A percentile compares a stretch with the other conserved stretches of the same genome.
Evolutionary conservation across 2,888 invertebrate species (phyloP).

Genomic region (Mimachlamys varia): DNA sequence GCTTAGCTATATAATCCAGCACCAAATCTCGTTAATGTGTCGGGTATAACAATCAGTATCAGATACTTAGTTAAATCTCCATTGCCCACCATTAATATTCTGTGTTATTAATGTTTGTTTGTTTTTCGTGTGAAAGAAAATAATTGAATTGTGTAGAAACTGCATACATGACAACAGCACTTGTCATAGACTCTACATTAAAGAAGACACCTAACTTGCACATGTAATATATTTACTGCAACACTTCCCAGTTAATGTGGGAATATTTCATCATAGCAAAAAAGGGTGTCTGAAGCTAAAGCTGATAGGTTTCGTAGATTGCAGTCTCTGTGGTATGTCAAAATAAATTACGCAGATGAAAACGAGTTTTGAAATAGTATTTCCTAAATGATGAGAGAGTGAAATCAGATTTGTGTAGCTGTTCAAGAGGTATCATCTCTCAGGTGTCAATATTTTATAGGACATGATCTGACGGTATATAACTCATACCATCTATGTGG

Average conservation of each 20-base stretch:
- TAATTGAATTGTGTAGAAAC: not conserved
- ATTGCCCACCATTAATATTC: not conserved
- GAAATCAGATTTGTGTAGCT: not conserved
- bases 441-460: not conserved
- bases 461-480: not conserved
- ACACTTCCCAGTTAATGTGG: not conserved
- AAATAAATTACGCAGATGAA: not conserved
- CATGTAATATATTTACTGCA: not conserved
- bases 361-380: not conserved
- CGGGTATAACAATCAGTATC: not conserved
- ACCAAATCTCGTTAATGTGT: not conserved
- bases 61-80: not conserved
- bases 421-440: not conserved
- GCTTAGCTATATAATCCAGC: not conserved
- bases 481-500: not conserved
- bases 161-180: not conserved
- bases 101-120: not conserved
- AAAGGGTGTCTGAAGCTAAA: not conserved
- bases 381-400: not conserved
- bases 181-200: not conserved
- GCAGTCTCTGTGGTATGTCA: not conserved
- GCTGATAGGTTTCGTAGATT: not conserved
- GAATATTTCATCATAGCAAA: not conserved
- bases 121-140: constrained; percentile 24
- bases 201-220: not conserved